Evolutionary conservation across 2,888 invertebrate genomes (phyloP).

Genomic region (Thymelicus acteon): DNA sequence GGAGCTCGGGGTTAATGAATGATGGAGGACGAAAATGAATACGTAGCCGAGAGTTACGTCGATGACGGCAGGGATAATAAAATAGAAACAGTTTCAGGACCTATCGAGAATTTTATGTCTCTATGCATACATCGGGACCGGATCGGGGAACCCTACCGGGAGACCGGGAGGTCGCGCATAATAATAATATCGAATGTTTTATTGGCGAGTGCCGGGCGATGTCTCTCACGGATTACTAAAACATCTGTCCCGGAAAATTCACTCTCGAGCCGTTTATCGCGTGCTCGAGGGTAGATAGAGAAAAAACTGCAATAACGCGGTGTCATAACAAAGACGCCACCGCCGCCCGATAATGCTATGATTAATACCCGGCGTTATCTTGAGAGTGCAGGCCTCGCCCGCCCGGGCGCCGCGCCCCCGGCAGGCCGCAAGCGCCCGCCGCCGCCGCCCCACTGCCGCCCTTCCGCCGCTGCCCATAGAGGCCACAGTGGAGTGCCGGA

Average conservation of each 20-base stretch:
- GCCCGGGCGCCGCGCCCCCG: constrained; percentile 48
- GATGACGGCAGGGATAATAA: neutral
- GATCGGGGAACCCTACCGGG: constrained; percentile 27
- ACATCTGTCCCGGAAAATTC: constrained; percentile 84
- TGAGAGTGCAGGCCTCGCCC: constrained; percentile 78
- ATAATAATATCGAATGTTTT: constrained; percentile 75
- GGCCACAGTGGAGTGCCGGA: constrained; percentile 41
- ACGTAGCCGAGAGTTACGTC: neutral
- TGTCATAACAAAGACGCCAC: constrained; percentile 83
- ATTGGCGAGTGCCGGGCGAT: constrained; percentile 55
- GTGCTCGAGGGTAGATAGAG: constrained; percentile 77
- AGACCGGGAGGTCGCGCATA: constrained; percentile 44
- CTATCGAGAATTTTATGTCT: constrained; percentile 47
- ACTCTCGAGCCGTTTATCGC: constrained; percentile 76
- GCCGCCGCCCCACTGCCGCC: constrained; percentile 35
- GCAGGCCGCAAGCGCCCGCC: constrained; percentile 1
- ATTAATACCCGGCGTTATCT: constrained; percentile 84
- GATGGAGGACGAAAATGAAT: neutral
- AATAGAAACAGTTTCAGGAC: neutral
- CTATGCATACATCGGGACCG: constrained; percentile 42
- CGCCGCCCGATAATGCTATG: constrained; percentile 82
- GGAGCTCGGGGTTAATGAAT: no score
- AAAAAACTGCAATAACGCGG: constrained; percentile 83
- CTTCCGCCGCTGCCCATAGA: constrained; percentile 39
- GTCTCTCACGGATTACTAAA: constrained; percentile 69